Conservation (phyloP, 2,797 vertebrate species). For the Paedocypris micromegethes region DNA sequence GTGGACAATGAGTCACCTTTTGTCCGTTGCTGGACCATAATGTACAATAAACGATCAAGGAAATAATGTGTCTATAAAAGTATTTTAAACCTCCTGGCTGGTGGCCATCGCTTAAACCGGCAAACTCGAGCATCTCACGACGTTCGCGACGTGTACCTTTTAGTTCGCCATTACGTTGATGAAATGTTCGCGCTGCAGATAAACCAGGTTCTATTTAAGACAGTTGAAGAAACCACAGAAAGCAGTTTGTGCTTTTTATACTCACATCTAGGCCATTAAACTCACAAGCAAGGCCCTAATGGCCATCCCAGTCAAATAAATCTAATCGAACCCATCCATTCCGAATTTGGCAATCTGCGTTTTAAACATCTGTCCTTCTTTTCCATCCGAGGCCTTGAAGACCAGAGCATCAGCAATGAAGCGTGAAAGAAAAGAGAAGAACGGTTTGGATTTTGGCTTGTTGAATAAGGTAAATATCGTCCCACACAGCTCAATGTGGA, state of each 20-base stretch:
- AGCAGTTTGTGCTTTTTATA: background rate
- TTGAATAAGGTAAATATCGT: slow-evolving; percentile 40
- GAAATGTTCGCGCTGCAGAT: slow-evolving; percentile 1
- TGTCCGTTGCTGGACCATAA: too few relatives aligned
- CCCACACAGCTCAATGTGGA: slow-evolving; percentile 38
- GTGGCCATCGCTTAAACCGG: too few relatives aligned
- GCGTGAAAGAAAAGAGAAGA: slow-evolving; percentile 1
- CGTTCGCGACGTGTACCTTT: slow-evolving; percentile 23
- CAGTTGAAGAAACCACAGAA: background rate
- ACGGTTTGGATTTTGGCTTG: slow-evolving; percentile 8
- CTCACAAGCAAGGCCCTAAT: slow-evolving; percentile 9
- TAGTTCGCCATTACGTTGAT: slow-evolving; percentile 5
- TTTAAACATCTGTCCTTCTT: slow-evolving; percentile 13
- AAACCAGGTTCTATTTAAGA: slow-evolving; percentile 15
- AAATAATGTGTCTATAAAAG: too few relatives aligned
- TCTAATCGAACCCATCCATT: background rate
- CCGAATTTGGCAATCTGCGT: background rate
- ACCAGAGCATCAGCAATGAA: slow-evolving; percentile 10
- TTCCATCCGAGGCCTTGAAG: background rate
- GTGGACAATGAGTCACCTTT: too few relatives aligned
- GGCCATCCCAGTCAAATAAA: slow-evolving; percentile 2
- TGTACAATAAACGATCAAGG: too few relatives aligned
- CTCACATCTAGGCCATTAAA: slow-evolving; percentile 6
- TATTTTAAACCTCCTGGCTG: too few relatives aligned
- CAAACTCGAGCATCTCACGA: slow-evolving; percentile 9